A percentile compares a stretch with the other conserved stretches of the same genome.
Conservation (phyloP, 2,113 vertebrate genomes). For the Phocoena sinus region DNA sequence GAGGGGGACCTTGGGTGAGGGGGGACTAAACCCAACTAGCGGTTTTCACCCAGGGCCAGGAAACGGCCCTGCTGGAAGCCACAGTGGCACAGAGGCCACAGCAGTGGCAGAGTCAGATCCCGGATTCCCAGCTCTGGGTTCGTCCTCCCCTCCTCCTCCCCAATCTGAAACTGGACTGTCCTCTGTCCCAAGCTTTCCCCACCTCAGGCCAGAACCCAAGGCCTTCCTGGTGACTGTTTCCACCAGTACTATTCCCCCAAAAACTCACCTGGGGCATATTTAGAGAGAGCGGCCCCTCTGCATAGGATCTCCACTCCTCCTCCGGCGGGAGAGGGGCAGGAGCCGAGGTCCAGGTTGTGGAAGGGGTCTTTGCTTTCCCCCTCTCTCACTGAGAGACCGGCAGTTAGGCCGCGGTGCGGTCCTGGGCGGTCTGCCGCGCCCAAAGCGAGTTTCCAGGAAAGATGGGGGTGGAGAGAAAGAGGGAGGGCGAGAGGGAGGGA, state of each 20-base stretch:
- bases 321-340: not conserved
- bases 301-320: constrained; percentile 56
- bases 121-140: not conserved
- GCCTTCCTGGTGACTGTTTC: not conserved
- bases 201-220: not conserved
- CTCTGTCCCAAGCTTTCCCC: not conserved
- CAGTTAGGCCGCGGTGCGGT: constrained; percentile 61
- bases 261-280: constrained; percentile 76
- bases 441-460: constrained; percentile 75
- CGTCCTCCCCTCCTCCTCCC: not conserved
- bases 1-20: not conserved
- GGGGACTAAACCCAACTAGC: not conserved
- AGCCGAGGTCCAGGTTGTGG: not conserved
- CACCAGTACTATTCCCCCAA: not conserved
- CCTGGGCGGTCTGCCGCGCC: constrained; percentile 69
- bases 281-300: constrained; percentile 34
- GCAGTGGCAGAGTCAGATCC: not conserved
- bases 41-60: not conserved
- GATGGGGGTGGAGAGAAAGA: constrained; percentile 74
- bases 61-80: constrained; percentile 5
- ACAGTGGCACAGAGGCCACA: not conserved
- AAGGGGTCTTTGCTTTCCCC: constrained; percentile 1
- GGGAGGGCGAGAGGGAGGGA: constrained; percentile 62
- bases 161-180: not conserved
- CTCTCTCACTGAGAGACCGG: not conserved